These are phyloP conservation scores for Alosa alosa DNA, from an alignment of 2,113 vertebrate species.

Conservation along the genomic window DNA sequence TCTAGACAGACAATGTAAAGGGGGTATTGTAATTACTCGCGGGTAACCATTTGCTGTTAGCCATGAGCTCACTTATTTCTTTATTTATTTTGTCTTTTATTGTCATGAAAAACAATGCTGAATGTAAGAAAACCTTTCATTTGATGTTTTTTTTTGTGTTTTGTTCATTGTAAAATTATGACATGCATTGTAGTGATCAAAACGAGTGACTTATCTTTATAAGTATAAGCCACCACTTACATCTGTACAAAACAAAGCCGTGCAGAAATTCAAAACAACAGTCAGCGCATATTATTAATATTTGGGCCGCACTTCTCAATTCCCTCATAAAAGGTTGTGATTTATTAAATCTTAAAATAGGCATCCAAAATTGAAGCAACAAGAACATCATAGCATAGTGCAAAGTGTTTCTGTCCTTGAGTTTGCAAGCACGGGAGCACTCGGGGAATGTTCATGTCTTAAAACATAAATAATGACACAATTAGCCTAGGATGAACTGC, in stretches of 20 bases:
- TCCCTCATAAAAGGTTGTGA: constrained; percentile 15
- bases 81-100: constrained; percentile 12
- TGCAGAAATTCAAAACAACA: neutral
- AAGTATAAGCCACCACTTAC: neutral
- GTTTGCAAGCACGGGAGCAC: constrained; percentile 41
- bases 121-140: constrained; percentile 6
- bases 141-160: neutral
- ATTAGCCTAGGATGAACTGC: constrained; percentile 47
- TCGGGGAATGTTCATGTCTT: constrained; percentile 48
- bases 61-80: neutral
- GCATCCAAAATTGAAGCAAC: neutral
- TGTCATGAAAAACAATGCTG: neutral
- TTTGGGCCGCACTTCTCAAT: neutral
- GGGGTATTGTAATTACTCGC: constrained; percentile 5
- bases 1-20: constrained; percentile 15
- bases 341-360: constrained; percentile 47
- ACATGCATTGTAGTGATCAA: constrained; percentile 3
- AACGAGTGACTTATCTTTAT: neutral
- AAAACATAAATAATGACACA: constrained; percentile 55
- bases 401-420: constrained; percentile 51
- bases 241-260: neutral
- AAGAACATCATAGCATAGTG: neutral
- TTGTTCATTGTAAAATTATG: neutral
- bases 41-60: constrained; percentile 5
- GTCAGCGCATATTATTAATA: neutral